Evolutionary conservation across 2,888 invertebrate genomes (phyloP).

Genomic region (Agonopterix subpropinquella): DNA sequence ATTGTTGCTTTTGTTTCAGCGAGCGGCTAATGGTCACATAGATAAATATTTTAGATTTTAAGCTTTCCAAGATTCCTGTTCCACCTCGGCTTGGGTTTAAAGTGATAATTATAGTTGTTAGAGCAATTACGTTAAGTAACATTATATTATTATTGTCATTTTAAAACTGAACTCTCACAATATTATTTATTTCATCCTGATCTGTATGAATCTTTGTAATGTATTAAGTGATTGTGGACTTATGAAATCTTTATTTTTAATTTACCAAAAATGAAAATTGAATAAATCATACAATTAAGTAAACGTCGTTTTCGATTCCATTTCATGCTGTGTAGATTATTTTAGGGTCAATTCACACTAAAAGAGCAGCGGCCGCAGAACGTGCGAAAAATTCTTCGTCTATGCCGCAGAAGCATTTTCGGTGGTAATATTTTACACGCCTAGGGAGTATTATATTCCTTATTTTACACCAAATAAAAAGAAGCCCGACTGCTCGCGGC

Average conservation of each 20-base stretch:
- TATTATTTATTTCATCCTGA: slow-evolving; percentile 73
- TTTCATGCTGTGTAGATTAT: too few relatives aligned
- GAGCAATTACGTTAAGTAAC: slow-evolving; percentile 64
- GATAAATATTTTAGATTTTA: slow-evolving; percentile 64
- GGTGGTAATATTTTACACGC: too few relatives aligned
- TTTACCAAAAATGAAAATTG: slow-evolving; percentile 72
- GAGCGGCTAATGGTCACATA: slow-evolving; percentile 58
- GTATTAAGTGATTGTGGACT: slow-evolving; percentile 70
- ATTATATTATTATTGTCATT: slow-evolving; percentile 45
- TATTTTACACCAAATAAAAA: too few relatives aligned
- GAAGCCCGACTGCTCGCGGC: too few relatives aligned
- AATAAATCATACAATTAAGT: slow-evolving; percentile 69
- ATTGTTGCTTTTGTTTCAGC: slow-evolving; percentile 45
- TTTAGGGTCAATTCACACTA: too few relatives aligned
- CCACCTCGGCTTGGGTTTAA: slow-evolving; percentile 69
- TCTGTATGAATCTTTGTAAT: slow-evolving; percentile 71
- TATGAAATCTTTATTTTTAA: slow-evolving; percentile 66
- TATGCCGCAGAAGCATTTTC: too few relatives aligned
- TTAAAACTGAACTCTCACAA: slow-evolving; percentile 61
- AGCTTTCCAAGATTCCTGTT: slow-evolving; percentile 70
- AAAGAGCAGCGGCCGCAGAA: too few relatives aligned
- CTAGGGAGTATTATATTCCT: too few relatives aligned
- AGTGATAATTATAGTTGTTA: slow-evolving; percentile 70
- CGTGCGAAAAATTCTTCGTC: too few relatives aligned
- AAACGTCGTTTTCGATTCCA: slow-evolving; percentile 14